phyloP scores from a whole-genome alignment of 1,140 invertebrate species.

The Cyrtorhinus lividipennis region DNA sequence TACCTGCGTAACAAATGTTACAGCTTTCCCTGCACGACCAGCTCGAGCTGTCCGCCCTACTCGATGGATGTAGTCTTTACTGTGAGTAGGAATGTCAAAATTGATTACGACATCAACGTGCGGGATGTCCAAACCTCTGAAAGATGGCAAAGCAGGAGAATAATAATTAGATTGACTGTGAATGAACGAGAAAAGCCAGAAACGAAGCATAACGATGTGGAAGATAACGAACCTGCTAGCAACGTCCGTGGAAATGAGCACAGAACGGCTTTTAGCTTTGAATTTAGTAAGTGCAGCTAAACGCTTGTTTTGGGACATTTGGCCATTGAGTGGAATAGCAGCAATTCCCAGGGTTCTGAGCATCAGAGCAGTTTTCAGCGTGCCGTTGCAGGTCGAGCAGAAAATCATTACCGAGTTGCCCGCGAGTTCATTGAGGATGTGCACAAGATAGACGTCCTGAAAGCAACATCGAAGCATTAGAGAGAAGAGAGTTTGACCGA shows the following conservation, averaged over 20 bases:
- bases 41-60: conserved; percentile 94
- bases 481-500: conserved; percentile 9
- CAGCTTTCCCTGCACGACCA: conserved; percentile 67
- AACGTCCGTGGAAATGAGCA: conserved; percentile 94
- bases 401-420: conserved; percentile 98
- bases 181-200: not conserved
- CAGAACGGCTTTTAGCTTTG: conserved; percentile 69
- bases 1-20: conserved; percentile 71
- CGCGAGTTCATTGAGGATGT: conserved; percentile 87
- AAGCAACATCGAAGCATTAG: conserved; percentile 27
- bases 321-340: conserved; percentile 91
- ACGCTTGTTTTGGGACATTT: conserved; percentile 91
- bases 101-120: conserved; percentile 97
- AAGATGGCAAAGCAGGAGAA: conserved; percentile 28
- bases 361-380: conserved; percentile 73
- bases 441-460: conserved; percentile 89
- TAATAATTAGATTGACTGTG: not conserved
- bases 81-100: conserved; percentile 91
- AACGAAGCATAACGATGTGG: not conserved
- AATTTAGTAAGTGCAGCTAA: conserved; percentile 86
- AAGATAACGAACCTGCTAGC: conserved; percentile 61
- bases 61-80: conserved; percentile 92
- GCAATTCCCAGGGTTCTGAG: conserved; percentile 74
- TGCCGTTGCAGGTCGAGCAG: conserved; percentile 85
- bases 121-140: conserved; percentile 93